Conservation (phyloP, 2,888 invertebrate genomes). For the Watsonalla binaria region DNA sequence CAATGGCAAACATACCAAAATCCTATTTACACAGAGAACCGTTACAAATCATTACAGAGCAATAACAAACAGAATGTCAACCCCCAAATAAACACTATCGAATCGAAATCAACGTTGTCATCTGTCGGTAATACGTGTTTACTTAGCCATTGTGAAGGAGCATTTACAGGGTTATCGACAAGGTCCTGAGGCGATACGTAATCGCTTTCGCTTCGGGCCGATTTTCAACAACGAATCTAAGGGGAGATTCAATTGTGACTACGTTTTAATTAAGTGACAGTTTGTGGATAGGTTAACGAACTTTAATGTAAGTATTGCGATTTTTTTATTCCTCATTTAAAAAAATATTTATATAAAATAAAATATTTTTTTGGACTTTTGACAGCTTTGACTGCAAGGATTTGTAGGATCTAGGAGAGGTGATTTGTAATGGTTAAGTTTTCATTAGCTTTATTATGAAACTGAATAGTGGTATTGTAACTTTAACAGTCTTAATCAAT, state of each 20-base stretch:
- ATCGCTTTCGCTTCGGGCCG: slow-evolving; percentile 53
- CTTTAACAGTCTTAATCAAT: no score
- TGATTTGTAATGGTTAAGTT: no score
- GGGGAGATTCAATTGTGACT: slow-evolving; percentile 30
- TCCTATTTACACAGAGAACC: slow-evolving; percentile 13
- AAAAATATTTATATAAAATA: no score
- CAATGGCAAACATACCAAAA: background rate
- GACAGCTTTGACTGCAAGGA: no score
- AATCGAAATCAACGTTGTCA: slow-evolving; percentile 44
- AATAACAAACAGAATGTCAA: slow-evolving; percentile 23
- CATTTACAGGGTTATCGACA: slow-evolving; percentile 41
- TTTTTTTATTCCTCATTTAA: no score
- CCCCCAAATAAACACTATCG: slow-evolving; percentile 40
- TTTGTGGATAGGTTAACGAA: slow-evolving; percentile 31
- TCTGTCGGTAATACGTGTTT: slow-evolving; percentile 51
- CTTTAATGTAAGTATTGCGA: slow-evolving; percentile 11
- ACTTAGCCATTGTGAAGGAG: slow-evolving; percentile 46
- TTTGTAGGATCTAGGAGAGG: no score
- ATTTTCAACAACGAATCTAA: slow-evolving; percentile 30
- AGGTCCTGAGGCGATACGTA: slow-evolving; percentile 30
- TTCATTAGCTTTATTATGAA: background rate
- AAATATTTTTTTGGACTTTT: no score
- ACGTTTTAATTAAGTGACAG: slow-evolving; percentile 50
- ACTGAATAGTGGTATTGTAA: no score
- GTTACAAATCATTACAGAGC: slow-evolving; percentile 14